Evolutionary conservation across 1,140 invertebrate genomes (phyloP), one percentile per base, ranked within the genome.

Genomic region (Brachionus rotundiformis): DNA sequence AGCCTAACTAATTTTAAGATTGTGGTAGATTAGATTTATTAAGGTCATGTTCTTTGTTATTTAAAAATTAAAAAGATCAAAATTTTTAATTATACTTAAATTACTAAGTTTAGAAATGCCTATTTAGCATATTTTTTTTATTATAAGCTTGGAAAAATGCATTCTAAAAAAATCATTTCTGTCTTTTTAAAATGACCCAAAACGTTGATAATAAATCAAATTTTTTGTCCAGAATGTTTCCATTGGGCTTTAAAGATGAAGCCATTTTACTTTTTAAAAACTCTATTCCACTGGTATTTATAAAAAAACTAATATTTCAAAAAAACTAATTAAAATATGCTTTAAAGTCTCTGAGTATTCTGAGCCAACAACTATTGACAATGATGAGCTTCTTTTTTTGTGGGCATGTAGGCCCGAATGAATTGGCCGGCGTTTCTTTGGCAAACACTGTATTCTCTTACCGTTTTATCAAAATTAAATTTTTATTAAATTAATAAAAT

Each of bases 361-460:
- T 73, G 19, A 73, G 68, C 25, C 68, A 73, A 25, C 36, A 41
- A n/a, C 19, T 73, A n/a, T 73, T 73, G 16, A 73, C 19, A 8
- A 73, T 73, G 68, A 73, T 73, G 68, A 44, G 68, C 23, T 73
- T 73, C 19, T 73, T 73, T 44, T 73, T 73, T 73, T 73, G 68
- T n/a, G 68, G 68, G 5, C 68, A 73, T 25, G 39, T 73, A 13
- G 68, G 68, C 8, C 19, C 68, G 11, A 44, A 73, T 73, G 68
- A 73, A 73, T 23, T 73, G 23, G 68, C 68, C 2, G 68, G 36
- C 11, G 68, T 73, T 10, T 44, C 36, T 11, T 25, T 73, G 6
- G 68, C 68, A 10, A 73, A 44, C 23, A 73, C 68, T 23, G 68
- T 73, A 36, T 19, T 19, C 7, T 39, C 8, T 23, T 1, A 33